Percentiles rank a stretch among this genome's conserved stretches.
Conservation (phyloP, 2,113 vertebrate genomes). For the Aramus guarauna region DNA sequence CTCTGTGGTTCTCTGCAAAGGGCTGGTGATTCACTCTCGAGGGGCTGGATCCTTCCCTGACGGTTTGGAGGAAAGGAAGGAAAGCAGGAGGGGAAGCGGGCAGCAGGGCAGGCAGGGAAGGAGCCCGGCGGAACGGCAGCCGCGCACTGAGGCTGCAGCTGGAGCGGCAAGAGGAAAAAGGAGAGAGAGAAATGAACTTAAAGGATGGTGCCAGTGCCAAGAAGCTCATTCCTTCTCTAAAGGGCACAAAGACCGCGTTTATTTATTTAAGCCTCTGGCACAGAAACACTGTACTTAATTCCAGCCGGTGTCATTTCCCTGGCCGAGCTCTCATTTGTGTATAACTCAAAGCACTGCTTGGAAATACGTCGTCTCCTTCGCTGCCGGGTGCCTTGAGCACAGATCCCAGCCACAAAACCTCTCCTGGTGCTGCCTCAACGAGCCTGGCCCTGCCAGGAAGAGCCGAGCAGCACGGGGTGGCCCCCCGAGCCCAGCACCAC, state of each 20-base stretch:
- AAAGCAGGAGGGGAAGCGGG: background rate
- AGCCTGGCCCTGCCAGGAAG: background rate
- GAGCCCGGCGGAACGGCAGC: background rate
- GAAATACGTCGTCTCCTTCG: background rate
- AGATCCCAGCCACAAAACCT: rapidly evolving
- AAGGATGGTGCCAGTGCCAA: background rate
- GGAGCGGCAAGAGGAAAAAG: background rate
- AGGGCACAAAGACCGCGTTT: background rate
- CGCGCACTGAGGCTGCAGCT: background rate
- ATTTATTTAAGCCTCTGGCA: background rate
- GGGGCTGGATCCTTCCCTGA: background rate
- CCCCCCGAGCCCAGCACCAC: rapidly evolving
- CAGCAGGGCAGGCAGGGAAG: background rate
- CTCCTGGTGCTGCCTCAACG: rapidly evolving
- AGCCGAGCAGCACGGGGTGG: background rate
- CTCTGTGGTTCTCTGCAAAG: background rate
- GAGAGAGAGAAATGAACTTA: background rate
- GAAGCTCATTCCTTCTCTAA: background rate
- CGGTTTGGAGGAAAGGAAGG: background rate
- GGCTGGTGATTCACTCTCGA: background rate
- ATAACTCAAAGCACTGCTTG: background rate
- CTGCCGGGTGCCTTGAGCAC: background rate
- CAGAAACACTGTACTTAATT: background rate
- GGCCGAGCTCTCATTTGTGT: background rate
- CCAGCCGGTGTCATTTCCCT: background rate